phyloP scores from a whole-genome alignment of 2,888 invertebrate species.

The Drosophila infuscata region DNA sequence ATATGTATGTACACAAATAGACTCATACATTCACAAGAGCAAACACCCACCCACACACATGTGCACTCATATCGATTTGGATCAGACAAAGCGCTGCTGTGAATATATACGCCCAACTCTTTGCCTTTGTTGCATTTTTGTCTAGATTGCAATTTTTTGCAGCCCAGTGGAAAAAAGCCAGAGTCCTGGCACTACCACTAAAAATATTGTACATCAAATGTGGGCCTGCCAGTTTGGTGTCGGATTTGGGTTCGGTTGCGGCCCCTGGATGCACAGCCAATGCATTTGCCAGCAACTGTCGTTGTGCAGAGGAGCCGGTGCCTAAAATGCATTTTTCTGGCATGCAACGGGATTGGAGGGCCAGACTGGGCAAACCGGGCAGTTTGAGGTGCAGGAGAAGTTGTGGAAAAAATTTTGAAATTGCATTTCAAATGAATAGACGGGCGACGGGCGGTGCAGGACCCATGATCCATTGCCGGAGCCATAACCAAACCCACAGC shows the following conservation, averaged over 20 bases:
- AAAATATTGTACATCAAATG: constrained; percentile 65
- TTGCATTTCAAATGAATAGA: constrained; percentile 81
- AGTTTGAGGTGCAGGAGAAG: constrained; percentile 62
- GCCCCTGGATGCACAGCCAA: constrained; percentile 19
- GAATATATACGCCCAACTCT: constrained; percentile 63
- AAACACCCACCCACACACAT: constrained; percentile 8
- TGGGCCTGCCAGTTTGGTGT: constrained; percentile 39
- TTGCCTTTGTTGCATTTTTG: constrained; percentile 82
- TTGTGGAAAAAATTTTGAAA: constrained; percentile 76
- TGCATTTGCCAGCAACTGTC: constrained; percentile 46
- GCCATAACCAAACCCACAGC: background rate
- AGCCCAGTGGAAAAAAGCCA: constrained; percentile 61
- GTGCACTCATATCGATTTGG: constrained; percentile 37
- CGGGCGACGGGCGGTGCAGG: constrained; percentile 26
- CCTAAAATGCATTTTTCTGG: constrained; percentile 81
- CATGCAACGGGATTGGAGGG: constrained; percentile 30
- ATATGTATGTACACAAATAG: constrained; percentile 25
- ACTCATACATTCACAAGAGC: constrained; percentile 3
- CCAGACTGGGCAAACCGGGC: background rate
- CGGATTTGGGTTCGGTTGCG: constrained; percentile 6
- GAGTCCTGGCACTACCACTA: constrained; percentile 39
- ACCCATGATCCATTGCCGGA: constrained; percentile 18
- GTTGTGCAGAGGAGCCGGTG: constrained; percentile 46
- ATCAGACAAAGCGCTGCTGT: constrained; percentile 56
- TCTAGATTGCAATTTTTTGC: constrained; percentile 82